Evolutionary conservation across 2,888 invertebrate genomes (phyloP).

Genomic region (Nebria brevicollis): DNA sequence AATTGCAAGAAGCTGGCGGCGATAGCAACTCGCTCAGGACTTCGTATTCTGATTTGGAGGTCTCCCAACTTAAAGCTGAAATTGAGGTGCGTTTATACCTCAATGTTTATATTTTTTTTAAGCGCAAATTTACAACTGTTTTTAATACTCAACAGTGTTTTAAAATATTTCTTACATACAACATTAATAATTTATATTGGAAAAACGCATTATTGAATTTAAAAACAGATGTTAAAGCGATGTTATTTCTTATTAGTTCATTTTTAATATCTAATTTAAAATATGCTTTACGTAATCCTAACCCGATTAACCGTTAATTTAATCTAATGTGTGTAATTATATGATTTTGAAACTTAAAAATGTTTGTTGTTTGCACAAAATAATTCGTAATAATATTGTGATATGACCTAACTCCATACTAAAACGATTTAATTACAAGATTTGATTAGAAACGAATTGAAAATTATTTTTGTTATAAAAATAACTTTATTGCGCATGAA

Average conservation of each 20-base stretch:
- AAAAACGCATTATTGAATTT: background rate
- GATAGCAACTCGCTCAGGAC: conserved; percentile 71
- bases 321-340: too few species aligned
- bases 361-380: too few species aligned
- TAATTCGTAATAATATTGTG: too few species aligned
- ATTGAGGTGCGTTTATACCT: conserved; percentile 71
- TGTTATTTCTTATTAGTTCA: too few species aligned
- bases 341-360: too few species aligned
- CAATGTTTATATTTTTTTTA: background rate
- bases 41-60: conserved; percentile 83
- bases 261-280: background rate
- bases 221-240: background rate
- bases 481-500: background rate
- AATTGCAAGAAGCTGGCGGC: conserved; percentile 79
- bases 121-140: background rate
- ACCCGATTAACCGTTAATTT: background rate
- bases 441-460: background rate
- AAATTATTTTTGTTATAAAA: too few species aligned
- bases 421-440: background rate
- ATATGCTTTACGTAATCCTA: background rate
- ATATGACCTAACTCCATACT: too few species aligned
- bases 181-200: too few species aligned
- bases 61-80: conserved; percentile 83
- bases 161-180: too few species aligned
- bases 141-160: background rate